Percentiles rank a stretch among this genome's conserved stretches.
Evolutionary conservation across 2,888 invertebrate genomes (phyloP).

Genomic region (Portevinia maculata): DNA sequence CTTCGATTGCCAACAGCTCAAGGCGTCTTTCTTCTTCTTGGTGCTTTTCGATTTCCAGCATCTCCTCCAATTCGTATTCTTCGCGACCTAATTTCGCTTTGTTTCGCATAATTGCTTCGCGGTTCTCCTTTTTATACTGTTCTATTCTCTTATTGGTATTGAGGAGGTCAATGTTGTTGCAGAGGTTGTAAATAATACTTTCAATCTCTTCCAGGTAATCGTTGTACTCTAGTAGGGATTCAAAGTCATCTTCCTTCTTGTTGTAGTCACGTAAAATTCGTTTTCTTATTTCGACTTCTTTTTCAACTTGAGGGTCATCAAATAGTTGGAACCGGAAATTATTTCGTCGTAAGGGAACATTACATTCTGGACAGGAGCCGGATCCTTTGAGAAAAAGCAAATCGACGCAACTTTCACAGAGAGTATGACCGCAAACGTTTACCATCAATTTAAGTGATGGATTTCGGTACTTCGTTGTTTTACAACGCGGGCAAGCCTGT

Average conservation of each 20-base stretch:
- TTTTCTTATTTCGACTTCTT: conserved; percentile 97
- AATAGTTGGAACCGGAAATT: conserved; percentile 97
- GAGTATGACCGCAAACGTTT: conserved; percentile 98
- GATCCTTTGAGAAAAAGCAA: conserved; percentile 98
- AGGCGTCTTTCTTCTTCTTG: conserved; percentile 89
- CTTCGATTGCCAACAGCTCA: conserved; percentile 86
- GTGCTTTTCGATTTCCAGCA: conserved; percentile 91
- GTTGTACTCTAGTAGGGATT: conserved; percentile 92
- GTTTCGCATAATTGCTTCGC: conserved; percentile 91
- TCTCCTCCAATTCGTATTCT: conserved; percentile 93
- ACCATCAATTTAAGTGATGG: conserved; percentile 98
- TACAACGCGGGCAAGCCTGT: conserved; percentile 92
- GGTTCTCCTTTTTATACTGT: conserved; percentile 95
- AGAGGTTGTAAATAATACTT: conserved; percentile 94
- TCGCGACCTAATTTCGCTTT: conserved; percentile 90
- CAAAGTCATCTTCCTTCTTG: conserved; percentile 97
- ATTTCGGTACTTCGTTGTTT: conserved; percentile 98
- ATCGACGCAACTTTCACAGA: conserved; percentile 99
- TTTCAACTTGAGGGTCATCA: conserved; percentile 98
- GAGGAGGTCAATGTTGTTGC: conserved; percentile 93
- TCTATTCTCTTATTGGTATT: conserved; percentile 95
- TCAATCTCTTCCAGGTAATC: conserved; percentile 98
- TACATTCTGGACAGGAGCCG: conserved; percentile 97
- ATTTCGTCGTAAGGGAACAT: conserved; percentile 92
- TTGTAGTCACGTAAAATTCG: conserved; percentile 95